phyloP scores from a whole-genome alignment of 2,113 vertebrate species.

The Mesoclemmys tuberculata region DNA sequence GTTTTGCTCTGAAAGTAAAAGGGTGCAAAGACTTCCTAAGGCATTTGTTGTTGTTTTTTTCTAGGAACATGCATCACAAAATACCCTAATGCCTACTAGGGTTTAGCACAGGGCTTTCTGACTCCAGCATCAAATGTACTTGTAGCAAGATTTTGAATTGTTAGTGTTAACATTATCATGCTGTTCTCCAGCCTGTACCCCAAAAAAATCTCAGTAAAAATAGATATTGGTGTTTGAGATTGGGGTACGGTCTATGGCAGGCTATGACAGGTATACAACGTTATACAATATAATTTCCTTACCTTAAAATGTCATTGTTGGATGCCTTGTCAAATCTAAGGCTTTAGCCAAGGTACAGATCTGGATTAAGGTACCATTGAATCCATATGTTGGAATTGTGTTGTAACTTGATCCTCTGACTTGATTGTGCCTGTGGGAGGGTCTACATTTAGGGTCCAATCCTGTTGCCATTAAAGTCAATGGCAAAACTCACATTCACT shows the following conservation, averaged over 20 bases:
- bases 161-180: not conserved
- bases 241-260: not conserved
- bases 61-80: not conserved
- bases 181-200: rapidly evolving
- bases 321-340: not conserved
- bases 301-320: not conserved
- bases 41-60: not conserved
- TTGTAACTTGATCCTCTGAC: not conserved
- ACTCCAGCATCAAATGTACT: not conserved
- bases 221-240: not conserved
- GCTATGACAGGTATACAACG: not conserved
- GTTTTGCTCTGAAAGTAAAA: not conserved
- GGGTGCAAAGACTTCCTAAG: not conserved
- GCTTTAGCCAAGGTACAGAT: not conserved
- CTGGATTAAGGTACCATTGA: not conserved
- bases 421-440: not conserved
- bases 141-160: not conserved
- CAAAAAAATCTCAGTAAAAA: not conserved
- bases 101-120: not conserved
- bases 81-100: not conserved
- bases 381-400: not conserved
- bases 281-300: rapidly evolving
- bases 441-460: not conserved
- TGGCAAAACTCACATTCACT: not conserved
- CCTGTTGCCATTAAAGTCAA: not conserved